These are phyloP conservation scores for Ciconia boyciana DNA, from an alignment of 2,113 vertebrate species.

Conservation along the genomic window DNA sequence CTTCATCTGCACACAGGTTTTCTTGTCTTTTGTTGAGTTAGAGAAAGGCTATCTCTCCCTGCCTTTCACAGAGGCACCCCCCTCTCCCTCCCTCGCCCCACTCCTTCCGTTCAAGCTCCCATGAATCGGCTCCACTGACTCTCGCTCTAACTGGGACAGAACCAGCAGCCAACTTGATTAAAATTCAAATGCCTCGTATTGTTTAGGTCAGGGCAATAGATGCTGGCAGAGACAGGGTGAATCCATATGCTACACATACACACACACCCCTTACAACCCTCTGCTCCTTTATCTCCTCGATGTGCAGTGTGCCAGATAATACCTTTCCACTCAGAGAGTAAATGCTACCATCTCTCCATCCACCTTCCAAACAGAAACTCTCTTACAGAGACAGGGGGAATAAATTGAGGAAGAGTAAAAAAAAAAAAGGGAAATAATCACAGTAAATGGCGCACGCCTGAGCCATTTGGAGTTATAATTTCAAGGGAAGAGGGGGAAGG, in stretches of 20 bases:
- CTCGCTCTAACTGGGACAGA: neutral
- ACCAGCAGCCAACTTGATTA: conserved; percentile 46
- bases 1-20: conserved; percentile 25
- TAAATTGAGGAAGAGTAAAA: conserved; percentile 38
- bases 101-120: conserved; percentile 10
- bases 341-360: conserved; percentile 5
- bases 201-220: neutral
- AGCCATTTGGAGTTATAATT: conserved; percentile 24
- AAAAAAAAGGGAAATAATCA: conserved; percentile 38
- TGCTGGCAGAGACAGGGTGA: neutral
- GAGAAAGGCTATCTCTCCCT: conserved; percentile 43
- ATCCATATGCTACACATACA: neutral
- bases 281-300: neutral
- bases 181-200: conserved; percentile 16
- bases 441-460: conserved; percentile 24
- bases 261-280: neutral
- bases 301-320: neutral
- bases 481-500: conserved; percentile 20
- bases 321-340: neutral
- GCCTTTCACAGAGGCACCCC: conserved; percentile 23
- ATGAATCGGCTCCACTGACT: conserved; percentile 7
- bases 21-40: conserved; percentile 35
- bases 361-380: neutral
- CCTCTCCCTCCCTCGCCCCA: neutral
- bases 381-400: neutral